phyloP scores from a whole-genome alignment of 2,113 vertebrate genomes.

The Sigmodon hispidus region DNA sequence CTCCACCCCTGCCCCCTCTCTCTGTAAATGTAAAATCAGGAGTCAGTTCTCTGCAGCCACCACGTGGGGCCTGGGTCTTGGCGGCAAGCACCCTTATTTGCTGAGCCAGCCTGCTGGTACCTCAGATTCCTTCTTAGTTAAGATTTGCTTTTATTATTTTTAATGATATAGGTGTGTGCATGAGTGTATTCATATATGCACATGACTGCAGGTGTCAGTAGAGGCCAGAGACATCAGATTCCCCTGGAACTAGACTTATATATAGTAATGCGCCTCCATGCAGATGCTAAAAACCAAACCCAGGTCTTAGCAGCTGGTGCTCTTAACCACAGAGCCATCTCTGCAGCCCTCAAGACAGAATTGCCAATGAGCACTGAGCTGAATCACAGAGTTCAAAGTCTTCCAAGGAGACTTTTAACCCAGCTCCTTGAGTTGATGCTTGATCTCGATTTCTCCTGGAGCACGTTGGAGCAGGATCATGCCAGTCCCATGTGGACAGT shows the following conservation, averaged over 20 bases:
- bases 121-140: not conserved
- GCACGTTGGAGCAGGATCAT: not conserved
- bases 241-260: not conserved
- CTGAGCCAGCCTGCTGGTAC: not conserved
- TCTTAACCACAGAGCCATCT: not conserved
- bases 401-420: not conserved
- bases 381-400: not conserved
- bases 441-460: not conserved
- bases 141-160: not conserved
- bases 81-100: not conserved
- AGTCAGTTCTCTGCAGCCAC: not conserved
- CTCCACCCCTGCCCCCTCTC: too few relatives aligned
- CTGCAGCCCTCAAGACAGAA: not conserved
- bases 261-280: not conserved
- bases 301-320: not conserved
- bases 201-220: not conserved
- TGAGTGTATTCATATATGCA: not conserved
- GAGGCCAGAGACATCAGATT: not conserved
- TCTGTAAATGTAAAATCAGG: too few relatives aligned
- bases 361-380: not conserved
- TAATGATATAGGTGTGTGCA: not conserved
- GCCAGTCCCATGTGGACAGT: too few relatives aligned
- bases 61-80: not conserved
- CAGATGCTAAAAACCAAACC: not conserved
- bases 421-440: not conserved